These are phyloP conservation scores for Thecophora atra DNA, from an alignment of 2,888 invertebrate genomes.

Conservation along the genomic window DNA sequence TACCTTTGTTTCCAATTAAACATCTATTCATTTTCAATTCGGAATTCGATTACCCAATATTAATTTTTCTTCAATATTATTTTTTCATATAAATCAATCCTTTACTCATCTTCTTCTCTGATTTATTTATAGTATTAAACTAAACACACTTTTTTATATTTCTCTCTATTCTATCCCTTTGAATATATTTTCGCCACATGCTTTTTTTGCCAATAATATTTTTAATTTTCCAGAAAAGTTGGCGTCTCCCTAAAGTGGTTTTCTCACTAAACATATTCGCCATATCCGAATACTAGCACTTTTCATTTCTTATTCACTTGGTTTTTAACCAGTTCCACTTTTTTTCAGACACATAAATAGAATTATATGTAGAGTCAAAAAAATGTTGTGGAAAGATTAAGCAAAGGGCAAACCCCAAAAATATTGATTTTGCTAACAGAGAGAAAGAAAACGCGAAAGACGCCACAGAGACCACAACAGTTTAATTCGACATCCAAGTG, in stretches of 20 bases:
- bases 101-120: too few relatives aligned
- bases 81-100: too few relatives aligned
- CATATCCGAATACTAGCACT: constrained; percentile 39
- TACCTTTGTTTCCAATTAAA: too few relatives aligned
- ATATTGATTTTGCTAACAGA: background rate
- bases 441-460: background rate
- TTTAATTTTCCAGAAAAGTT: constrained; percentile 30
- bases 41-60: too few relatives aligned
- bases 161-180: too few relatives aligned
- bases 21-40: too few relatives aligned
- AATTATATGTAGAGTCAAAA: background rate
- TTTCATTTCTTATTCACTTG: constrained; percentile 27
- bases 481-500: constrained; percentile 34
- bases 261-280: constrained; percentile 40
- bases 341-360: background rate
- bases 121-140: too few relatives aligned
- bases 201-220: background rate
- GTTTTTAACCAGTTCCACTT: background rate
- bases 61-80: too few relatives aligned
- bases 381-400: background rate
- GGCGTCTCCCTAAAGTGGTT: constrained; percentile 37
- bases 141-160: too few relatives aligned
- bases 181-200: too few relatives aligned
- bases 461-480: background rate
- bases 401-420: background rate